A percentile compares a stretch with the other conserved stretches of the same genome.
phyloP scores from a whole-genome alignment of 2,797 vertebrate species.

The Myotis myotis region DNA sequence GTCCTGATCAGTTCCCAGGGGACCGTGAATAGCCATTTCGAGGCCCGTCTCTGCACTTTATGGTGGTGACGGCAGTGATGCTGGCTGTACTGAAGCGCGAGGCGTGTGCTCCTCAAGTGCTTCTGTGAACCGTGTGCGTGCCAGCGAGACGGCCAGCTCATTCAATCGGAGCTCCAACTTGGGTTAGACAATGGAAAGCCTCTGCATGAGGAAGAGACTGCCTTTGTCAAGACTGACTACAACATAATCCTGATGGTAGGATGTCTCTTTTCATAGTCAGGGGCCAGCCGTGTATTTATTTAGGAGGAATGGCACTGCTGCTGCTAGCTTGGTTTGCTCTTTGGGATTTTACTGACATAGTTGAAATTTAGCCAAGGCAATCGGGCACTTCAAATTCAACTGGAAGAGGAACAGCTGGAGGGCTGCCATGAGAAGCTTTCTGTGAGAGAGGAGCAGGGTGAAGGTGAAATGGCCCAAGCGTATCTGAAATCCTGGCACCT shows the following conservation, averaged over 20 bases:
- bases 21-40: background rate
- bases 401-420: slow-evolving; percentile 79
- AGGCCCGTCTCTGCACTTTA: background rate
- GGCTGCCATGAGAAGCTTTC: slow-evolving; percentile 80
- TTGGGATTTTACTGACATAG: slow-evolving; percentile 84
- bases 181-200: slow-evolving; percentile 30
- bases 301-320: slow-evolving; percentile 82
- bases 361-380: slow-evolving; percentile 84
- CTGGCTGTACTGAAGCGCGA: background rate
- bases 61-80: no score
- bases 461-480: slow-evolving; percentile 68
- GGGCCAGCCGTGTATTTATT: slow-evolving; percentile 78
- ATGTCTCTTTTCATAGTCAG: slow-evolving; percentile 71
- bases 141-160: background rate
- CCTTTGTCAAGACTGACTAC: slow-evolving; percentile 72
- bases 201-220: slow-evolving; percentile 65
- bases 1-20: background rate
- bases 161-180: slow-evolving; percentile 1
- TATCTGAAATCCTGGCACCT: slow-evolving; percentile 74
- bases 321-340: slow-evolving; percentile 78
- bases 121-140: background rate
- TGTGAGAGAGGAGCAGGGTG: slow-evolving; percentile 62
- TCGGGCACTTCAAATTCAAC: slow-evolving; percentile 83
- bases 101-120: background rate
- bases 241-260: slow-evolving; percentile 62